Evolutionary conservation across 2,113 vertebrate species (phyloP).

Genomic region (Poecilia latipinna): DNA sequence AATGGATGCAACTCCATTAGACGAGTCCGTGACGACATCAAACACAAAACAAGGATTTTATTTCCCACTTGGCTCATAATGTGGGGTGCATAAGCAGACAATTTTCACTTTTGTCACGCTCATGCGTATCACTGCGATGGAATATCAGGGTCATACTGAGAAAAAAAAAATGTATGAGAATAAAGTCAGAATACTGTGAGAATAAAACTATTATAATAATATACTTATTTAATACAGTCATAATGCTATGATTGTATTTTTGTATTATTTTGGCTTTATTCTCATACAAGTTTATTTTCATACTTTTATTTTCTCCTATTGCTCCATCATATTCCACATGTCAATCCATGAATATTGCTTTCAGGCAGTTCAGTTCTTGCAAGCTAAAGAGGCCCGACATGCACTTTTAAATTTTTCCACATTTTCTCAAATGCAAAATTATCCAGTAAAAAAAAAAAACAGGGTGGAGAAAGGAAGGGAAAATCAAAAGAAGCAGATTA

Average conservation of each 20-base stretch:
- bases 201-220: no score
- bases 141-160: no score
- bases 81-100: conserved; percentile 2
- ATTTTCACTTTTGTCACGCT: not conserved
- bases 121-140: not conserved
- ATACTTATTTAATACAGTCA: no score
- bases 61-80: conserved; percentile 16
- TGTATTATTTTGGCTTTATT: no score
- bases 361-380: conserved; percentile 2
- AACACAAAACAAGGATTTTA: conserved; percentile 23
- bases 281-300: no score
- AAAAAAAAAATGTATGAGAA: no score
- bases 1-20: conserved; percentile 17
- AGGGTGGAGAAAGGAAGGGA: not conserved
- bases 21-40: conserved; percentile 19
- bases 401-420: not conserved
- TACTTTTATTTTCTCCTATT: no score
- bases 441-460: not conserved
- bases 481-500: not conserved
- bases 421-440: not conserved
- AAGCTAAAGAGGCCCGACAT: not conserved
- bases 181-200: no score
- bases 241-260: no score
- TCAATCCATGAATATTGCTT: conserved; percentile 8
- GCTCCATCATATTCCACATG: conserved; percentile 16